A percentile compares a stretch with the other conserved stretches of the same genome.
These are phyloP conservation scores for Drosophila subobscura DNA, from an alignment of 1,140 invertebrate species.

Conservation along the genomic window DNA sequence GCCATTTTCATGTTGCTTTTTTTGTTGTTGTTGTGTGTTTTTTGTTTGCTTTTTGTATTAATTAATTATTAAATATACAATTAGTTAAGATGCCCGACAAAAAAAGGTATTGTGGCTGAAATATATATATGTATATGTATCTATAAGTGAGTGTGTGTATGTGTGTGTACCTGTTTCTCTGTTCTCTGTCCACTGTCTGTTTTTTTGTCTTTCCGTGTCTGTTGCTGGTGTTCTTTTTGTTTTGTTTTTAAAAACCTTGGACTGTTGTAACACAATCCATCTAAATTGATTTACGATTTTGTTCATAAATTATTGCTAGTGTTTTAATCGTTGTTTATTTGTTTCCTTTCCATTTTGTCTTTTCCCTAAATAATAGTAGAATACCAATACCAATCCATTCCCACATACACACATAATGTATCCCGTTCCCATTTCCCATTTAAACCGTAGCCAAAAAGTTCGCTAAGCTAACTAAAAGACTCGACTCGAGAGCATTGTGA, in stretches of 20 bases:
- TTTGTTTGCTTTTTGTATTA: conserved; percentile 52
- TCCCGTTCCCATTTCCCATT: background rate
- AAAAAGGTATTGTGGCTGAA: conserved; percentile 37
- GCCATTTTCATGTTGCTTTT: conserved; percentile 13
- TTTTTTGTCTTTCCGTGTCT: conserved; percentile 3
- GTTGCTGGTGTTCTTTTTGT: background rate
- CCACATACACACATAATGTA: background rate
- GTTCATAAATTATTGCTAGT: conserved; percentile 39
- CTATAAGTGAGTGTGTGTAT: conserved; percentile 10
- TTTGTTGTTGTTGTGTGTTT: conserved; percentile 35
- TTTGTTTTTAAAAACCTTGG: conserved; percentile 37
- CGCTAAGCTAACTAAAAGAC: conserved; percentile 35
- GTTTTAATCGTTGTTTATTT: conserved; percentile 50
- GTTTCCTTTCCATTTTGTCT: conserved; percentile 7
- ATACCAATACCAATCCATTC: background rate
- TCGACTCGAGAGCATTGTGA: conserved; percentile 13
- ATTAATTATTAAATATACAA: conserved; percentile 77
- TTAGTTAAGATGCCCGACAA: conserved; percentile 68
- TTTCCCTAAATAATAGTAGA: no score
- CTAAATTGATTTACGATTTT: conserved; percentile 38
- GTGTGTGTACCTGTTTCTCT: conserved; percentile 1
- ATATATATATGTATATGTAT: conserved; percentile 4
- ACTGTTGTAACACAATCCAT: background rate
- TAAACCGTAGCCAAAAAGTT: conserved; percentile 13
- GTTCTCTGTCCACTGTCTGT: no score